phyloP scores from a whole-genome alignment of 1,140 invertebrate species.

The Drosophila sechellia region DNA sequence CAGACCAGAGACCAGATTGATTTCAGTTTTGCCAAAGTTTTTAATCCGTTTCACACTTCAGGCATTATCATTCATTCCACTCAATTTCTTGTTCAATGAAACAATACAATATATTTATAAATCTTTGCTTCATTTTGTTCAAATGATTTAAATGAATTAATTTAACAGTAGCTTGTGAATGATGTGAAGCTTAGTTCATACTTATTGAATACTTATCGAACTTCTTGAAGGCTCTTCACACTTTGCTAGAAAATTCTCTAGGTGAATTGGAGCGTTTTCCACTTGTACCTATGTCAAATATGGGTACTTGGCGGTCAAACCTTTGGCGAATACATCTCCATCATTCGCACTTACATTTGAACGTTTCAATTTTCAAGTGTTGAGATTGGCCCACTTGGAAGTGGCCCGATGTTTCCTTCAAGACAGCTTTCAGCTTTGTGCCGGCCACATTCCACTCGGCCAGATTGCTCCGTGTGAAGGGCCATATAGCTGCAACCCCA shows the following conservation, averaged over 20 bases:
- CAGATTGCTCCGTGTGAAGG: conserved; percentile 24
- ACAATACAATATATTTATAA: too few relatives aligned
- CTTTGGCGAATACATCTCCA: conserved; percentile 37
- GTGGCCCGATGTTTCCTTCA: conserved; percentile 24
- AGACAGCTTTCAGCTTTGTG: conserved; percentile 30
- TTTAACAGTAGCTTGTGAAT: too few relatives aligned
- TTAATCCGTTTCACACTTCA: too few relatives aligned
- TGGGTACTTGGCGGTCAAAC: conserved; percentile 46
- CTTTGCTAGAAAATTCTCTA: background rate
- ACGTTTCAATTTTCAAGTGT: conserved; percentile 46
- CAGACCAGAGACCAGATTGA: too few relatives aligned
- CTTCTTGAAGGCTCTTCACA: background rate
- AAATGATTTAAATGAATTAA: too few relatives aligned
- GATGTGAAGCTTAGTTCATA: too few relatives aligned
- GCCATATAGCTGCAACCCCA: conserved; percentile 49
- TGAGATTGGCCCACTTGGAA: conserved; percentile 19
- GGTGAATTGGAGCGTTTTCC: conserved; percentile 2
- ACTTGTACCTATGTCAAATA: conserved; percentile 48
- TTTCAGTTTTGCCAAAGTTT: too few relatives aligned
- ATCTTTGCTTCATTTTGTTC: too few relatives aligned
- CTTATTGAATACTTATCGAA: too few relatives aligned
- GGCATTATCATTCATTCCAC: too few relatives aligned
- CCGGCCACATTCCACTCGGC: conserved; percentile 40
- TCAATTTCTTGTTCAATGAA: too few relatives aligned
- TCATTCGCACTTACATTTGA: conserved; percentile 27